phyloP scores from a whole-genome alignment of 2,797 vertebrate genomes.

The Lycodopsis pacificus region DNA sequence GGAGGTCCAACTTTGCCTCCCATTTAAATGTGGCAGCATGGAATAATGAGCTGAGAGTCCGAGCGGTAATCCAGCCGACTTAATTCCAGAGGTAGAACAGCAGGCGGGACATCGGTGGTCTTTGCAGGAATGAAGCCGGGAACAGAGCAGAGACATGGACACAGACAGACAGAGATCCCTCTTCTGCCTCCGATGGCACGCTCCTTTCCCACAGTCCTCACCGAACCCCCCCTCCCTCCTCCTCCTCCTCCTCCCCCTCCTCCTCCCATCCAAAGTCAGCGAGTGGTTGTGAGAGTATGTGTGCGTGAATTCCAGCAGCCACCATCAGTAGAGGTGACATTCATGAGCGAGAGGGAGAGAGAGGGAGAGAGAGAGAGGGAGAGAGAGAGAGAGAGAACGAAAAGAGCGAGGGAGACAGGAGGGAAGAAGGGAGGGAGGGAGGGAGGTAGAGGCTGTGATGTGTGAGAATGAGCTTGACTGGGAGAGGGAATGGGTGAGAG shows the following conservation, averaged over 20 bases:
- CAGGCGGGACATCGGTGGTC: constrained; percentile 64
- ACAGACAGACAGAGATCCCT: constrained; percentile 79
- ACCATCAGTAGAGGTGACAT: constrained; percentile 89
- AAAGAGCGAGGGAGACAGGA: constrained; percentile 5
- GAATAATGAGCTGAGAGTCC: constrained; percentile 70
- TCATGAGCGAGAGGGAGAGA: constrained; percentile 80
- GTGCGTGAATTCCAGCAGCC: constrained; percentile 83
- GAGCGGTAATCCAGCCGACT: constrained; percentile 77
- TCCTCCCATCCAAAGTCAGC: constrained; percentile 82
- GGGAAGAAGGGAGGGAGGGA: constrained; percentile 33
- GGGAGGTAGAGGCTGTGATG: constrained; percentile 55
- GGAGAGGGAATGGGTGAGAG: constrained; percentile 58
- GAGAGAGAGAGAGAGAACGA: constrained; percentile 11
- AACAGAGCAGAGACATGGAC: constrained; percentile 79
- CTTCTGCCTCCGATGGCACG: constrained; percentile 84
- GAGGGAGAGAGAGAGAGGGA: constrained; percentile 26
- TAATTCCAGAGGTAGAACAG: constrained; percentile 81
- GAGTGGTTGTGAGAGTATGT: constrained; percentile 77
- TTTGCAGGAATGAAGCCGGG: constrained; percentile 70
- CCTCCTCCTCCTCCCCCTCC: constrained; percentile 51
- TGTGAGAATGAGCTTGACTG: constrained; percentile 67
- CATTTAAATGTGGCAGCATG: constrained; percentile 74
- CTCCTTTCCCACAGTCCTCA: constrained; percentile 81
- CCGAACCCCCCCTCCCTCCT: constrained; percentile 57
- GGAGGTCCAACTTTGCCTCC: constrained; percentile 83